Evolutionary conservation across 1,140 invertebrate species (phyloP).

Genomic region (Holcopasites calliopsidis): DNA sequence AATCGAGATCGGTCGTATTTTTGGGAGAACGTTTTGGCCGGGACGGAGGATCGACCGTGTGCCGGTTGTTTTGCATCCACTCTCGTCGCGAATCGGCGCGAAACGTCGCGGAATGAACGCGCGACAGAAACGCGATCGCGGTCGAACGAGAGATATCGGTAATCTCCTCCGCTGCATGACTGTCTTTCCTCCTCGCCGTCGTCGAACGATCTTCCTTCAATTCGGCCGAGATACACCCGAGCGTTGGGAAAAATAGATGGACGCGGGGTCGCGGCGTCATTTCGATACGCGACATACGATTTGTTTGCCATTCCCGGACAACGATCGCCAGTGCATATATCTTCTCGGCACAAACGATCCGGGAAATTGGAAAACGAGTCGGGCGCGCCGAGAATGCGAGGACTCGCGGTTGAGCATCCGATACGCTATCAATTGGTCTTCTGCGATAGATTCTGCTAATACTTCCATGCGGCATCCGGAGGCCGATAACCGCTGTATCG

Average conservation of each 20-base stretch:
- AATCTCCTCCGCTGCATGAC: conserved; percentile 3
- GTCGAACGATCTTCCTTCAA: background rate
- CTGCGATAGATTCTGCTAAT: background rate
- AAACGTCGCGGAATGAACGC: background rate
- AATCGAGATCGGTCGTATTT: no score
- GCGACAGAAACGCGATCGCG: background rate
- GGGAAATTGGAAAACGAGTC: background rate
- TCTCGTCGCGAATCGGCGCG: no score
- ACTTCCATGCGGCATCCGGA: background rate
- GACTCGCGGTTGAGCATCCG: background rate
- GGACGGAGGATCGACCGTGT: background rate
- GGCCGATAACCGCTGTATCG: background rate
- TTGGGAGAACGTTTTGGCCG: no score
- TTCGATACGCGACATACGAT: background rate
- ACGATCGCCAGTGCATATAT: background rate
- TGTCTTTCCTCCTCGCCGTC: conserved; percentile 1
- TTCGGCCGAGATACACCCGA: background rate
- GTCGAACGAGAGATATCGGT: conserved; percentile 28
- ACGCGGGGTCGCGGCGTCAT: background rate
- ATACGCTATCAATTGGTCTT: no score
- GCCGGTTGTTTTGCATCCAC: background rate
- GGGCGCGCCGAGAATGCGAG: background rate
- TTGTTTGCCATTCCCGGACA: background rate
- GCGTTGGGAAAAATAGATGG: background rate
- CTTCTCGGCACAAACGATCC: no score